These are phyloP conservation scores for Ophioninae sp. DNA, from an alignment of 2,888 invertebrate species.

Conservation along the genomic window DNA sequence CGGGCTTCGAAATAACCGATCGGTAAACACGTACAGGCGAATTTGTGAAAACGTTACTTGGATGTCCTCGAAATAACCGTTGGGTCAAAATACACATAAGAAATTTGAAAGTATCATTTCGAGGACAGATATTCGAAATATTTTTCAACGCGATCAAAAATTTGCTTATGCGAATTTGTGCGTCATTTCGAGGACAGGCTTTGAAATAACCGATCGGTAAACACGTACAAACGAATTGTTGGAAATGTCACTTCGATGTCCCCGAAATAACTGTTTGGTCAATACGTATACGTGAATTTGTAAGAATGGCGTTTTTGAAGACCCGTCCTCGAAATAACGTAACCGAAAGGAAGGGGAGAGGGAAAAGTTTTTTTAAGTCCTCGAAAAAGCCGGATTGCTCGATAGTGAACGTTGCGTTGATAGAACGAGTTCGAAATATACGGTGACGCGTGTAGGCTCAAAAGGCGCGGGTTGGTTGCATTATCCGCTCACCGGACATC, in stretches of 20 bases:
- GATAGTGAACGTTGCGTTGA: background rate
- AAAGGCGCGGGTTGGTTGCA: slow-evolving; percentile 7
- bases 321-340: background rate
- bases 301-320: too few species aligned
- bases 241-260: background rate
- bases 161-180: background rate
- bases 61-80: too few species aligned
- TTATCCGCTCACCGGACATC: slow-evolving; percentile 7
- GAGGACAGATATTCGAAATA: background rate
- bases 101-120: too few species aligned
- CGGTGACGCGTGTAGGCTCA: background rate
- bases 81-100: too few species aligned
- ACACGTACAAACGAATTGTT: too few species aligned
- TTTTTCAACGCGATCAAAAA: too few species aligned
- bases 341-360: too few species aligned
- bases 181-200: background rate
- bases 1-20: background rate
- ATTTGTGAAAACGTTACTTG: too few species aligned
- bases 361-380: background rate
- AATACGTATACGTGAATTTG: too few species aligned
- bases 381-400: background rate
- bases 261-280: background rate
- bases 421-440: background rate
- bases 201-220: background rate
- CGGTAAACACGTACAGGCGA: too few species aligned